These are phyloP conservation scores for Chiloscyllium plagiosum DNA, from an alignment of 2,113 vertebrate species.

Conservation along the genomic window DNA sequence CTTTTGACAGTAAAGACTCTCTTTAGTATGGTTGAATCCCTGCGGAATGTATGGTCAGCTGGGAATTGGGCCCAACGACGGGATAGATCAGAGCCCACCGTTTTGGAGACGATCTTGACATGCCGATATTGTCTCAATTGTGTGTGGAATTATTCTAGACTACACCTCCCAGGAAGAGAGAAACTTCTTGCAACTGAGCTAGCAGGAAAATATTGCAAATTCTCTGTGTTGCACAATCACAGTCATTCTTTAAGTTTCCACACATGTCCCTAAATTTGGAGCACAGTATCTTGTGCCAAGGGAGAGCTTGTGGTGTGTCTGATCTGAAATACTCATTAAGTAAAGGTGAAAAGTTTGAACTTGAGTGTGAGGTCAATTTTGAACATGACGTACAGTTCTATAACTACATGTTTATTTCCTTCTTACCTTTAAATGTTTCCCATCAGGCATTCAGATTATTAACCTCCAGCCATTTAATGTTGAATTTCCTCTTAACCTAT, in stretches of 20 bases:
- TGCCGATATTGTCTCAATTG: background rate
- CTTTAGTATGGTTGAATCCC: background rate
- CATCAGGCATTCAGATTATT: too few relatives aligned
- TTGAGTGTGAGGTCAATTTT: background rate
- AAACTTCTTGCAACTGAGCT: background rate
- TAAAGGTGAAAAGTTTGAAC: background rate
- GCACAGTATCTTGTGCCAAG: background rate
- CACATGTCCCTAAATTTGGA: background rate
- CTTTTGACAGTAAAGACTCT: background rate
- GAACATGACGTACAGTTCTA: background rate
- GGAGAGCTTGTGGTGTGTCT: background rate
- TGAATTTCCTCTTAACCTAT: background rate
- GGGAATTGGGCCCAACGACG: background rate
- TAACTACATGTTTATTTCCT: too few relatives aligned
- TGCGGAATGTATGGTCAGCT: background rate
- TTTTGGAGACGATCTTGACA: background rate
- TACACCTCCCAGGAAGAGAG: background rate
- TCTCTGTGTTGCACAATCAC: background rate
- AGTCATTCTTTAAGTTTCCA: background rate
- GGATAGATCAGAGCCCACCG: background rate
- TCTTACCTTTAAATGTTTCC: too few relatives aligned
- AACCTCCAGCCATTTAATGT: background rate
- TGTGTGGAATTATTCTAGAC: background rate
- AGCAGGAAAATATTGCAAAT: too few relatives aligned
- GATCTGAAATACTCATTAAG: background rate